A percentile compares a stretch with the other conserved stretches of the same genome.
These are phyloP conservation scores for Brachystomella parvula DNA, from an alignment of 1,140 invertebrate genomes.

Conservation along the genomic window DNA sequence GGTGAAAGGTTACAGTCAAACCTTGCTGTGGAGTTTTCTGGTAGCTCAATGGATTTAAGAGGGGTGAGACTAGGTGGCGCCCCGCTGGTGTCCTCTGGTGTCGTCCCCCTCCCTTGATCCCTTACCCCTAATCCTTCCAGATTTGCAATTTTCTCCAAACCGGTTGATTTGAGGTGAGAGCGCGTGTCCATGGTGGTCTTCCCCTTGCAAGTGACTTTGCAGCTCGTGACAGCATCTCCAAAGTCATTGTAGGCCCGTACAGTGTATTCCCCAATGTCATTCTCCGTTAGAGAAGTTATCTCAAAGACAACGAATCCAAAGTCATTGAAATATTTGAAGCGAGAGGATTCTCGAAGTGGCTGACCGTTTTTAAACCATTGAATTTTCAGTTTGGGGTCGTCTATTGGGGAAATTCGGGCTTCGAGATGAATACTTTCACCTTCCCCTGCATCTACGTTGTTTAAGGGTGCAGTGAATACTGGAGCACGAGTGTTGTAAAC, in stretches of 20 bases:
- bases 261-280: constrained; percentile 87
- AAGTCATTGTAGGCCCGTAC: constrained; percentile 67
- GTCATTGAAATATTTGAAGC: constrained; percentile 83
- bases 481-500: constrained; percentile 59
- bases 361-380: constrained; percentile 95
- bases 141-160: constrained; percentile 86
- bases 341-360: constrained; percentile 74
- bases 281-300: constrained; percentile 88
- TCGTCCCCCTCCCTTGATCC: constrained; percentile 32
- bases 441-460: constrained; percentile 75
- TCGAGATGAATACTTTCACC: constrained; percentile 92
- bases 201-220: constrained; percentile 69
- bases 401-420: constrained; percentile 79
- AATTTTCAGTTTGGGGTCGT: constrained; percentile 86
- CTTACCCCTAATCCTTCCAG: constrained; percentile 73
- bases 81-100: constrained; percentile 53
- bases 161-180: constrained; percentile 62
- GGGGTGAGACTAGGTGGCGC: constrained; percentile 84
- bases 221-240: constrained; percentile 87
- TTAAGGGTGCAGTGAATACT: constrained; percentile 79
- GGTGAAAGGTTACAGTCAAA: constrained; percentile 75
- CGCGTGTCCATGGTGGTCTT: constrained; percentile 72
- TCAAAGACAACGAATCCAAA: constrained; percentile 91
- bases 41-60: constrained; percentile 70
- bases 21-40: constrained; percentile 82